These are phyloP conservation scores for Heliangelus exortis DNA, from an alignment of 2,797 vertebrate genomes.

Conservation along the genomic window DNA sequence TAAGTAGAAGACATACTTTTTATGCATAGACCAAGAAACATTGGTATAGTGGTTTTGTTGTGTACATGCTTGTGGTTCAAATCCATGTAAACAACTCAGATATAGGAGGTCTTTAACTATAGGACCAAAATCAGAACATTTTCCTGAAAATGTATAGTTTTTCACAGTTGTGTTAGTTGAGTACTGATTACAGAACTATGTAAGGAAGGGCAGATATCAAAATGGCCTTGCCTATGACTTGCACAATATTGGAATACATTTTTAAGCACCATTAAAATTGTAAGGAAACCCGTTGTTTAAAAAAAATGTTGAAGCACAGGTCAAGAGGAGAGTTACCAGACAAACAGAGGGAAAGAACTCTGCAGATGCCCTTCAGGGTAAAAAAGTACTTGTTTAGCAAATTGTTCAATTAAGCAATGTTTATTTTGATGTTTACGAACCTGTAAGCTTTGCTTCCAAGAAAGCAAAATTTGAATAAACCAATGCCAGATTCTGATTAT, in stretches of 20 bases:
- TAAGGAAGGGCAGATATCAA: constrained; percentile 43
- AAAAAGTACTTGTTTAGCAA: constrained; percentile 67
- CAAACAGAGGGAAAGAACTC: constrained; percentile 45
- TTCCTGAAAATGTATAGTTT: constrained; percentile 77
- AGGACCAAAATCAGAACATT: constrained; percentile 78
- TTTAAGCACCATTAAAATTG: constrained; percentile 62
- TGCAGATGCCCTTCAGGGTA: constrained; percentile 47
- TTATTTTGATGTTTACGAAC: constrained; percentile 80
- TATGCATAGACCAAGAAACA: constrained; percentile 83
- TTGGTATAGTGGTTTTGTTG: constrained; percentile 87
- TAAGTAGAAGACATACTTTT: constrained; percentile 85
- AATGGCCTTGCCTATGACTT: constrained; percentile 62
- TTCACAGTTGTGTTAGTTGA: constrained; percentile 71
- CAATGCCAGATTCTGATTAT: constrained; percentile 67
- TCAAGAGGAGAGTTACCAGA: constrained; percentile 9
- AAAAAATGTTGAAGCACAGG: constrained; percentile 45
- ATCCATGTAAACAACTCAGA: constrained; percentile 76
- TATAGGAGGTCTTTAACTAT: constrained; percentile 73
- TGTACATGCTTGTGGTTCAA: constrained; percentile 86
- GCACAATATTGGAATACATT: constrained; percentile 65
- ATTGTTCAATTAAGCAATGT: constrained; percentile 74
- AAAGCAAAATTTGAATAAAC: constrained; percentile 80
- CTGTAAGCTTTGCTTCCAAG: constrained; percentile 81
- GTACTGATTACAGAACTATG: constrained; percentile 48
- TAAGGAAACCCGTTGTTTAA: constrained; percentile 52